These are phyloP conservation scores for Copidosoma floridanum DNA, from an alignment of 1,140 invertebrate genomes.

Conservation along the genomic window DNA sequence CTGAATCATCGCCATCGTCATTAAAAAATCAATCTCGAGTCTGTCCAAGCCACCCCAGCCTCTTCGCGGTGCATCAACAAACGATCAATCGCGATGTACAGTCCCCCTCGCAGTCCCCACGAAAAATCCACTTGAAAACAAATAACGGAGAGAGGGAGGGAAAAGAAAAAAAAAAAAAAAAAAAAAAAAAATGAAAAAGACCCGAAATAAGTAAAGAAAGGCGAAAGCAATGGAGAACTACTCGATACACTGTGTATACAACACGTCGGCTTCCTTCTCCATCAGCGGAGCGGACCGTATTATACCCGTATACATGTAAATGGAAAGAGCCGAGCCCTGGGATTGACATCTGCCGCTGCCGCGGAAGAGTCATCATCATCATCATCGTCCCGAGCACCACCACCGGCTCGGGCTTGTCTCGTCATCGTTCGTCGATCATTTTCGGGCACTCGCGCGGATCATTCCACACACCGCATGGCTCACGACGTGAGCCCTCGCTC, in stretches of 20 bases:
- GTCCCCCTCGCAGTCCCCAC: slow-evolving; percentile 11
- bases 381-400: too few species aligned
- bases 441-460: not conserved
- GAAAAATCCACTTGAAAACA: slow-evolving; percentile 31
- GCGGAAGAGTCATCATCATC: slow-evolving; percentile 41
- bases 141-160: not conserved
- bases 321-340: not conserved
- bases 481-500: too few species aligned
- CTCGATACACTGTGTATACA: too few species aligned
- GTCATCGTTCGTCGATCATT: slow-evolving; percentile 35
- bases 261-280: too few species aligned
- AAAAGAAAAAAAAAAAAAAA: not conserved
- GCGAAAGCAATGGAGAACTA: too few species aligned
- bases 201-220: too few species aligned
- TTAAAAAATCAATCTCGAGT: too few species aligned
- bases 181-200: too few species aligned
- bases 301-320: too few species aligned
- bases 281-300: too few species aligned
- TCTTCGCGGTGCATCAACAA: not conserved
- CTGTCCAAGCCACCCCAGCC: not conserved
- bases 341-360: slow-evolving; percentile 42
- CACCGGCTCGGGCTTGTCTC: slow-evolving; percentile 17
- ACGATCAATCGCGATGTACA: not conserved
- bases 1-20: too few species aligned
- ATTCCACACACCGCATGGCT: not conserved